A percentile compares a stretch with the other conserved stretches of the same genome.
Conservation (phyloP, 2,888 invertebrate species). For the Nymphalis polychloros region DNA sequence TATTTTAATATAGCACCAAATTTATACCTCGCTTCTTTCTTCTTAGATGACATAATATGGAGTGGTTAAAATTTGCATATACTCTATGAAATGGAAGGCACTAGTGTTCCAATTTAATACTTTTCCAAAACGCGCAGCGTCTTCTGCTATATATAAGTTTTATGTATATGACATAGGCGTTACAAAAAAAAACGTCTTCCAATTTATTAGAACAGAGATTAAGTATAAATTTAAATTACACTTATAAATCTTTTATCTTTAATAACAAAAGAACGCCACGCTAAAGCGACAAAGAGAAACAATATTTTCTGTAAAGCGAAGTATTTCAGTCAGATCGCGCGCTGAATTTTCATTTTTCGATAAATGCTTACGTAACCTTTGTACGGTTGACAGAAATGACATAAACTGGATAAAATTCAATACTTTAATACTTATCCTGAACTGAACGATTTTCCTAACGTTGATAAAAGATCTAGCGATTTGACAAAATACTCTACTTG, state of each 20-base stretch:
- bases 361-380: constrained; percentile 12
- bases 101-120: no score
- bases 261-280: neutral
- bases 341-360: constrained; percentile 13
- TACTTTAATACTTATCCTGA: no score
- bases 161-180: neutral
- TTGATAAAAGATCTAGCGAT: no score
- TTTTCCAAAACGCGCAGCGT: neutral
- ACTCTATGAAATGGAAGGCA: no score
- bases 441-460: no score
- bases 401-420: neutral
- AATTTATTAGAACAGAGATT: no score
- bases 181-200: neutral
- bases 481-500: no score
- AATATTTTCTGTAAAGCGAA: neutral
- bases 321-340: neutral
- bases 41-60: no score
- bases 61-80: no score
- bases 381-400: neutral
- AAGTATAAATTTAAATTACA: neutral
- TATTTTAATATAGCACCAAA: no score
- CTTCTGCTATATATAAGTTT: no score
- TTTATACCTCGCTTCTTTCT: no score
- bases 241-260: neutral
- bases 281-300: neutral